Conservation (phyloP, 2,113 vertebrate genomes). For the Myotis lucifugus region DNA sequence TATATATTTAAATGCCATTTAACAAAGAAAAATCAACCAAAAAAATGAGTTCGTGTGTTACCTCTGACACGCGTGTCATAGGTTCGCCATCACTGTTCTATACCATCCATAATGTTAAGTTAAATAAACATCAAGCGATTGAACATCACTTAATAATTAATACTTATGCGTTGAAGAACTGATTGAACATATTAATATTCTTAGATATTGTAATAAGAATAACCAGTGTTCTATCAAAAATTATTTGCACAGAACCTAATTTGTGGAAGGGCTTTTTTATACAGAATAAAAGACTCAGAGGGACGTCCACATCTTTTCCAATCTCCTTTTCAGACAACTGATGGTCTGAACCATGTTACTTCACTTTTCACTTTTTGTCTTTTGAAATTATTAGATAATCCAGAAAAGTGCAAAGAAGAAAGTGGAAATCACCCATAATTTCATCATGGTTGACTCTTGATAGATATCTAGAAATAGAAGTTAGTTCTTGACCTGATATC, state of each 20-base stretch:
- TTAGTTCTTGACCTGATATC: neutral
- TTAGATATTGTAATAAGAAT: neutral
- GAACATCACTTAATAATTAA: neutral
- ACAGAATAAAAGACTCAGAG: neutral
- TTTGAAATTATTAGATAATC: neutral
- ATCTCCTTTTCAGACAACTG: neutral
- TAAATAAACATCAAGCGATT: neutral
- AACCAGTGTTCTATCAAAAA: constrained; percentile 28
- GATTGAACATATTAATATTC: neutral
- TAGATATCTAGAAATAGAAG: neutral
- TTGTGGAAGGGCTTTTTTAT: neutral
- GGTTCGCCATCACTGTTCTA: neutral
- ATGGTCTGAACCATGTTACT: neutral
- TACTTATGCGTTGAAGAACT: neutral
- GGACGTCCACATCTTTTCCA: neutral
- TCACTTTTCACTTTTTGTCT: constrained; percentile 36
- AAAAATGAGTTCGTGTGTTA: too few species aligned
- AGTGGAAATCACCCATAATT: neutral
- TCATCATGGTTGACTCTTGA: neutral
- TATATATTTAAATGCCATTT: too few species aligned
- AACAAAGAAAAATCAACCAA: too few species aligned
- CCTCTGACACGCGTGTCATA: too few species aligned
- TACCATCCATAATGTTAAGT: neutral
- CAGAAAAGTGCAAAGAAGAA: constrained; percentile 32
- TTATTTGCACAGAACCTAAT: constrained; percentile 21